Evolutionary conservation across 1,140 invertebrate genomes (phyloP).

Genomic region (Drosophila tropicalis): DNA sequence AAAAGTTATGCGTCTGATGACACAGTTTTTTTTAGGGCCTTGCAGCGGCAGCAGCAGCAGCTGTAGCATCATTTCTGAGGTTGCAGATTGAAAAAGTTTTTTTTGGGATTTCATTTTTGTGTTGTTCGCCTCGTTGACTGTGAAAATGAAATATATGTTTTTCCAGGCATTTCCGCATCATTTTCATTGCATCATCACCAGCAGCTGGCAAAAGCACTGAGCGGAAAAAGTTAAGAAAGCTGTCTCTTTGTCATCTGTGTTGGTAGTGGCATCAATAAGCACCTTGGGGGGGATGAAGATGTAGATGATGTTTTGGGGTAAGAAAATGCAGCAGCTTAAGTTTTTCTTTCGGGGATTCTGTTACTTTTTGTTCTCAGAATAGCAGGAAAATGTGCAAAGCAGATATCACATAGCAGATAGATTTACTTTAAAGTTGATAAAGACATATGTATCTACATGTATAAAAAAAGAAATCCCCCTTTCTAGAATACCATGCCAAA

Average conservation of each 20-base stretch:
- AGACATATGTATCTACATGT: too few species aligned
- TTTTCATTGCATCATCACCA: conserved; percentile 5
- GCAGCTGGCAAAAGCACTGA: conserved; percentile 28
- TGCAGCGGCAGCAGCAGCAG: conserved; percentile 5
- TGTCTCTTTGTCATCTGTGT: conserved; percentile 23
- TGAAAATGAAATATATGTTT: conserved; percentile 75
- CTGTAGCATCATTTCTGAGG: conserved; percentile 40
- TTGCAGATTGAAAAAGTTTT: conserved; percentile 75
- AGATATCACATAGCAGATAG: neutral
- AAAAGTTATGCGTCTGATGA: conserved; percentile 78
- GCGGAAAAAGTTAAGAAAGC: conserved; percentile 30
- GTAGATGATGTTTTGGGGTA: neutral
- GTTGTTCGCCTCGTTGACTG: conserved; percentile 59
- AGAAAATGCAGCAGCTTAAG: conserved; percentile 33
- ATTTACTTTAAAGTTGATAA: neutral
- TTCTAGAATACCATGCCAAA: too few species aligned
- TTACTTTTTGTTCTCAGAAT: conserved; percentile 50
- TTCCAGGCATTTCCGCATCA: conserved; percentile 44
- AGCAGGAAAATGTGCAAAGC: conserved; percentile 5
- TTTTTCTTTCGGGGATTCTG: conserved; percentile 27
- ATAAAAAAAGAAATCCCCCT: too few species aligned
- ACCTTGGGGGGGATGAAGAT: conserved; percentile 17
- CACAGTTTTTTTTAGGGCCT: conserved; percentile 55
- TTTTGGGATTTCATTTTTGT: neutral
- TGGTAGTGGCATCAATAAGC: conserved; percentile 50